Evolutionary conservation across 2,797 vertebrate species (phyloP).

Genomic region (Staurois parvus): DNA sequence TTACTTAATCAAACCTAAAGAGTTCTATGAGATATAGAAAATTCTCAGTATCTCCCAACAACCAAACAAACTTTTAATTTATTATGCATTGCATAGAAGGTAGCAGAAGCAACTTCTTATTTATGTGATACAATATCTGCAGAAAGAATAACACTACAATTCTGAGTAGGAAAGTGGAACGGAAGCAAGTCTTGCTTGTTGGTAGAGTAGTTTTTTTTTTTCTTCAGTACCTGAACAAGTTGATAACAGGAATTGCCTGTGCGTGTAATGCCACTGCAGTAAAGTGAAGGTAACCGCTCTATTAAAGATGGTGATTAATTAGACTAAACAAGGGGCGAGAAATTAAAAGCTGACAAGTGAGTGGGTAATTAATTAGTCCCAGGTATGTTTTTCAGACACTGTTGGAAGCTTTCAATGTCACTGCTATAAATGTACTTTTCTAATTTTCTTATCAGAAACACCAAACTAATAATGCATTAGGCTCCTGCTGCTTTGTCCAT

Average conservation of each 20-base stretch:
- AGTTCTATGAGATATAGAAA: no score
- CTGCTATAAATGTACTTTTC: slow-evolving; percentile 51
- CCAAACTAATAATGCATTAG: slow-evolving; percentile 32
- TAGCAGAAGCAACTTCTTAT: no score
- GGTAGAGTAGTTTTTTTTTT: neutral
- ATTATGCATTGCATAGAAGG: no score
- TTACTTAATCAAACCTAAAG: no score
- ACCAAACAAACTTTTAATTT: no score
- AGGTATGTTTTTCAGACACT: slow-evolving; percentile 46
- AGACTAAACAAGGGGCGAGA: slow-evolving; percentile 41
- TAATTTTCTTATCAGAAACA: slow-evolving; percentile 38
- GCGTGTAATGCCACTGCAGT: slow-evolving; percentile 5
- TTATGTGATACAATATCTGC: no score
- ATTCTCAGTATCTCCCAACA: no score
- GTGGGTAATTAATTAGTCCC: slow-evolving; percentile 52
- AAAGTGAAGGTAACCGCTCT: slow-evolving; percentile 24
- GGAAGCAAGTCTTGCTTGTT: neutral
- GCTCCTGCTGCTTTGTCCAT: slow-evolving; percentile 14
- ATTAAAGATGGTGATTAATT: slow-evolving; percentile 43
- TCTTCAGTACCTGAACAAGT: neutral
- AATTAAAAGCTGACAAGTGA: slow-evolving; percentile 52
- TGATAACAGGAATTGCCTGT: slow-evolving; percentile 25
- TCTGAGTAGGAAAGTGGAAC: neutral
- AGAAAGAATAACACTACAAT: no score
- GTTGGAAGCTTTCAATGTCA: slow-evolving; percentile 42